A percentile compares a stretch with the other conserved stretches of the same genome.
These are phyloP conservation scores for Chrysopilus asiliformis DNA, from an alignment of 2,888 invertebrate genomes.

Conservation along the genomic window DNA sequence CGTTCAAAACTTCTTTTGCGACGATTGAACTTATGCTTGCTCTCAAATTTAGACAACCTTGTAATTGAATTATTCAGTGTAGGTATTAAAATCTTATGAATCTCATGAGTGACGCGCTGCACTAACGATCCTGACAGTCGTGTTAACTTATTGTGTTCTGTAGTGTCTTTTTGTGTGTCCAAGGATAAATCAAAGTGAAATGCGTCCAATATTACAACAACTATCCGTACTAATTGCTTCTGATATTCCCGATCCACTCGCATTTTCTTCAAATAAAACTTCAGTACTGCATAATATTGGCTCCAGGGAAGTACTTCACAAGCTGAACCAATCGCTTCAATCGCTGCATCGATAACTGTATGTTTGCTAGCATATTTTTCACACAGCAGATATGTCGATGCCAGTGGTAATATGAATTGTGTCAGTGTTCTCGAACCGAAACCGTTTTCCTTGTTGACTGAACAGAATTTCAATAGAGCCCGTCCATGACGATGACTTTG, in stretches of 20 bases:
- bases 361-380: slow-evolving; percentile 65
- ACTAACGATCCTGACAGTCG: slow-evolving; percentile 57
- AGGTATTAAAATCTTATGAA: slow-evolving; percentile 61
- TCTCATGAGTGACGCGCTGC: slow-evolving; percentile 56
- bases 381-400: slow-evolving; percentile 64
- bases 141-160: slow-evolving; percentile 21
- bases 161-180: slow-evolving; percentile 20
- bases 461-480: slow-evolving; percentile 64
- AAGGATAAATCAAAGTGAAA: slow-evolving; percentile 69
- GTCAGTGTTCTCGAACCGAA: slow-evolving; percentile 60
- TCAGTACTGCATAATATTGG: slow-evolving; percentile 71
- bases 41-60: slow-evolving; percentile 56
- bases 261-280: slow-evolving; percentile 65
- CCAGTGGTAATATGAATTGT: slow-evolving; percentile 74
- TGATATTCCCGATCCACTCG: slow-evolving; percentile 59
- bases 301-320: slow-evolving; percentile 77
- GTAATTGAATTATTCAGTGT: slow-evolving; percentile 61
- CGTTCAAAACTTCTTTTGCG: slow-evolving; percentile 51
- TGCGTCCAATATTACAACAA: slow-evolving; percentile 69
- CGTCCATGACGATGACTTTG: slow-evolving; percentile 75
- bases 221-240: slow-evolving; percentile 65
- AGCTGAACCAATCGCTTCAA: slow-evolving; percentile 64
- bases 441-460: slow-evolving; percentile 46
- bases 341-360: slow-evolving; percentile 69
- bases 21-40: slow-evolving; percentile 64